Base-by-base conservation (phyloP, 2,888 invertebrate species). In the Tinea trinotella region DNA sequence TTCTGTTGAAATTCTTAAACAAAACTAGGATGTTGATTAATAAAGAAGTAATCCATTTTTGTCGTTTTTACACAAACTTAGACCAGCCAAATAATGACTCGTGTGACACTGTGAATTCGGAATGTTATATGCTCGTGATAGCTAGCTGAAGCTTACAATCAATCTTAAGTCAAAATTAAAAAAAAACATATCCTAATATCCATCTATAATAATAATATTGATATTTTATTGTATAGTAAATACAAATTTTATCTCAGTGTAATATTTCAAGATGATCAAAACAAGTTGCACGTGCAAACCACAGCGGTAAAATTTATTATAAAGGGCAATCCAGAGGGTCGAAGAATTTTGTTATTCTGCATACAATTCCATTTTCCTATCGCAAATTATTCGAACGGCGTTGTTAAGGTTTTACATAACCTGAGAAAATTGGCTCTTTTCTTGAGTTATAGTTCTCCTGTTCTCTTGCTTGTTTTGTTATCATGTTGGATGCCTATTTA, bases 321-420 rank as follows among this genome's bases (percentile, higher is more conserved):
- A 63, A 73, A 70, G 64, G 46, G 24, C 46, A 52, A 46, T 19
- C 35, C n/a, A 53, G 46, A 78, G 76, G 79, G 79, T 80, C 74
- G 72, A 74, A 70, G 70, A 67, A 73, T 81, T 81, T 79, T 79
- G 78, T 82, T 80, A 81, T 81, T 81, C 78, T 76, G 74, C 78
- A 82, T 78, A 77, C 79, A 82, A 80, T 81, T 75, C 75, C 76
- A 77, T 82, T 81, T 80, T 76, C 76, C 75, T 76, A 79, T 80
- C 73, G 74, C 77, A 78, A 81, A 81, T 83, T 81, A 80, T 79
- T 74, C 73, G 66, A 72, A 73, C 68, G 69, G 72, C 69, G 66
- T 66, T 70, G 74, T 68, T 71, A 73, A 73, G 76, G 75, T 74
- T 81, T 78, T 70, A 76, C 74, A 71, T 76, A 76, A 74, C 71